phyloP scores from a whole-genome alignment of 2,888 invertebrate genomes.

The Ectobius pallidus region DNA sequence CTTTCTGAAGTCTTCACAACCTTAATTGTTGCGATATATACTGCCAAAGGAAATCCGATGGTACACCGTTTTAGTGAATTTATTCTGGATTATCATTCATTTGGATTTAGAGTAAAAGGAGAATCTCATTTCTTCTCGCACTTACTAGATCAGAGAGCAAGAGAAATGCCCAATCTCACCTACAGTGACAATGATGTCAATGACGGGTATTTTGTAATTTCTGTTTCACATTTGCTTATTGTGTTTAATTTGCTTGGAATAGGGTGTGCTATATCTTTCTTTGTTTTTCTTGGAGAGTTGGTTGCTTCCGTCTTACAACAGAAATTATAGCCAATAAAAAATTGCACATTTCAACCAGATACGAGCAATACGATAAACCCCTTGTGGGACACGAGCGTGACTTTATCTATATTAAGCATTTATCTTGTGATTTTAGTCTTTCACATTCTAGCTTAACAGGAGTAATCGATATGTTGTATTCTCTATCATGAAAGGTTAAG shows the following conservation, averaged over 20 bases:
- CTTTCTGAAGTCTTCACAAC: too few relatives aligned
- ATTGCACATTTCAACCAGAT: too few relatives aligned
- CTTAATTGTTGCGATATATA: not conserved
- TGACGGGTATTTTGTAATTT: not conserved
- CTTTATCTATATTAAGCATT: too few relatives aligned
- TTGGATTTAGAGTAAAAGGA: not conserved
- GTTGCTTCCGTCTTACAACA: too few relatives aligned
- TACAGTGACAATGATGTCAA: not conserved
- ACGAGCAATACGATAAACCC: too few relatives aligned
- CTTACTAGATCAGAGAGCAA: not conserved
- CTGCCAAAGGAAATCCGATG: not conserved
- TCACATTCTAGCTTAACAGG: too few relatives aligned
- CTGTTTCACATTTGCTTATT: not conserved
- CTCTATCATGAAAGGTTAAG: too few relatives aligned
- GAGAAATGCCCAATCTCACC: not conserved
- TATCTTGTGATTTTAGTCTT: too few relatives aligned
- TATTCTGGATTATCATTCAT: not conserved
- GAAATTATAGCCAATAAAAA: not conserved
- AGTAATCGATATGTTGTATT: too few relatives aligned
- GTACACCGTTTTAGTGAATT: not conserved
- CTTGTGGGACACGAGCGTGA: too few relatives aligned
- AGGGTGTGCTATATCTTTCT: not conserved
- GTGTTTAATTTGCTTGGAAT: not conserved
- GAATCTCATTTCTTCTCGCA: too few relatives aligned
- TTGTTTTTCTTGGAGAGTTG: not conserved